A percentile compares a stretch with the other conserved stretches of the same genome.
Evolutionary conservation across 2,888 invertebrate genomes (phyloP).

Genomic region (Lymantria monacha): DNA sequence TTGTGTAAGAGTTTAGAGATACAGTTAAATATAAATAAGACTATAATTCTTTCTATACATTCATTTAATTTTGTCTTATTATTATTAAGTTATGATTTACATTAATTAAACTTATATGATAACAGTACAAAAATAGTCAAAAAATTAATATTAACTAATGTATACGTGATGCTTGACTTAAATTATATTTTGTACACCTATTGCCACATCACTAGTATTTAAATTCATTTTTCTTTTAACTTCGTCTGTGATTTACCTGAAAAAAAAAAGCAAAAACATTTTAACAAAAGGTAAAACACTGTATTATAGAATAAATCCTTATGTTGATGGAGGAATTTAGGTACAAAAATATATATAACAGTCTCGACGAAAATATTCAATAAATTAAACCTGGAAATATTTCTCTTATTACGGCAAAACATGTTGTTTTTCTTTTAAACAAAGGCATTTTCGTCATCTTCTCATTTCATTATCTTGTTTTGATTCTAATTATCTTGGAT

Average conservation of each 20-base stretch:
- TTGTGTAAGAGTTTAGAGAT: too few relatives aligned
- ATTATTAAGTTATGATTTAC: constrained; percentile 31
- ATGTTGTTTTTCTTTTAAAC: too few relatives aligned
- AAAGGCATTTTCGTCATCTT: too few relatives aligned
- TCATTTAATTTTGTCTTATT: constrained; percentile 39
- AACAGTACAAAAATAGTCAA: constrained; percentile 63
- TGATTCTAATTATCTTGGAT: too few relatives aligned
- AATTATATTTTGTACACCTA: constrained; percentile 37
- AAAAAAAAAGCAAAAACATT: constrained; percentile 30
- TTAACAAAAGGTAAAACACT: neutral
- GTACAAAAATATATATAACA: too few relatives aligned
- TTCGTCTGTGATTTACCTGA: constrained; percentile 73
- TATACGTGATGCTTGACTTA: constrained; percentile 61
- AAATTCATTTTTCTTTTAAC: constrained; percentile 66
- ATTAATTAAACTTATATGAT: constrained; percentile 27
- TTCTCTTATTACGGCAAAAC: too few relatives aligned
- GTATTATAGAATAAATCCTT: neutral
- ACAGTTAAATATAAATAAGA: neutral
- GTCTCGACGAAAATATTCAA: too few relatives aligned
- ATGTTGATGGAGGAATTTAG: too few relatives aligned
- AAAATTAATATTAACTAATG: constrained; percentile 41
- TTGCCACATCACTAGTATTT: constrained; percentile 47
- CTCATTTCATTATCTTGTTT: too few relatives aligned
- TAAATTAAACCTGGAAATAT: too few relatives aligned
- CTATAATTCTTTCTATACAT: constrained; percentile 8